Percentiles rank a stretch among this genome's conserved stretches.
phyloP scores from a whole-genome alignment of 2,888 invertebrate species.

The Marronus borbonicus region DNA sequence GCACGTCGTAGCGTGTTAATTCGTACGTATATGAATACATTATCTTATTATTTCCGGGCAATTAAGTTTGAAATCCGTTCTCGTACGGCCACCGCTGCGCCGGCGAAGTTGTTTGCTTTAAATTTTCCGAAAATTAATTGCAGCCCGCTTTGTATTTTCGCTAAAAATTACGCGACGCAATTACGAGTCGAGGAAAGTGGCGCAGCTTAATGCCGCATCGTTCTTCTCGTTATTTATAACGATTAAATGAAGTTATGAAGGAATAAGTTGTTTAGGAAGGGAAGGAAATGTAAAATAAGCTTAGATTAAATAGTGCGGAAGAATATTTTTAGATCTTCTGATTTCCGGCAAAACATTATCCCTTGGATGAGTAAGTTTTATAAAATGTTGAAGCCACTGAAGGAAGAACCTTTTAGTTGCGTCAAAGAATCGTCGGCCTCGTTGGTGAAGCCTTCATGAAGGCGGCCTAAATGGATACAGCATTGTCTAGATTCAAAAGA shows the following conservation, averaged over 20 bases:
- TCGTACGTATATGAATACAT: conserved; percentile 42
- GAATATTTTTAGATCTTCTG: no score
- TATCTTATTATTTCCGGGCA: conserved; percentile 40
- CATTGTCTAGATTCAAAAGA: no score
- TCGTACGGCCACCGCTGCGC: conserved; percentile 6
- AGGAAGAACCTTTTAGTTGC: no score
- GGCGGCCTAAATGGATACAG: no score
- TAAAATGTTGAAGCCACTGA: no score
- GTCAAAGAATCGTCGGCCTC: no score
- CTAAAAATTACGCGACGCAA: conserved; percentile 34
- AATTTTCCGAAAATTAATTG: conserved; percentile 37
- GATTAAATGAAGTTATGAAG: conserved; percentile 13
- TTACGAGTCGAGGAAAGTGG: background rate
- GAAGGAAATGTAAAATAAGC: background rate
- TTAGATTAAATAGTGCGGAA: no score
- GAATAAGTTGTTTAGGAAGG: background rate
- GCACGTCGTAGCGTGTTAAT: conserved; percentile 32
- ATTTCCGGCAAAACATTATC: no score
- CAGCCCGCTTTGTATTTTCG: conserved; percentile 21
- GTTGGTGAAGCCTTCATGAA: no score
- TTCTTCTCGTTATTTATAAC: conserved; percentile 10
- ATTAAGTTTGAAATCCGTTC: conserved; percentile 40
- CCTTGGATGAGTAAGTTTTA: no score
- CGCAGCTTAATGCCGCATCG: background rate
- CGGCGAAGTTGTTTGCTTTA: conserved; percentile 37